Evolutionary conservation across 2,888 invertebrate genomes (phyloP).

Genomic region (Meloe dianella): DNA sequence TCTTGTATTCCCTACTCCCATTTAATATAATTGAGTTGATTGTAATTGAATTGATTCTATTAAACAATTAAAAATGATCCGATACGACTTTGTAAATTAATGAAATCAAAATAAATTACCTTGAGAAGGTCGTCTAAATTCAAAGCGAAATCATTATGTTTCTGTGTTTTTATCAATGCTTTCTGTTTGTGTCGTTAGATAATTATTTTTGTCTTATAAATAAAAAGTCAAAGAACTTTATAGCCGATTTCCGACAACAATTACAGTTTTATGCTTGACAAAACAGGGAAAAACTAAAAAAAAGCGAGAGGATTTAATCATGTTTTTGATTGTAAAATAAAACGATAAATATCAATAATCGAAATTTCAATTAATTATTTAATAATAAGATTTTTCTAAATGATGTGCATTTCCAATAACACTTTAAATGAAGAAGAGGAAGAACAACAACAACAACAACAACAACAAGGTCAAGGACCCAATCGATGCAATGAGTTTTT

Average conservation of each 20-base stretch:
- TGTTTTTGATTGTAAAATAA: background rate
- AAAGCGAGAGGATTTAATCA: background rate
- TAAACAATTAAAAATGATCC: background rate
- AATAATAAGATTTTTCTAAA: background rate
- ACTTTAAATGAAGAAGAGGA: background rate
- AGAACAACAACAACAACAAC: background rate
- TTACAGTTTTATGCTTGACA: conserved; percentile 5
- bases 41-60: background rate
- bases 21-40: background rate
- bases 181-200: background rate
- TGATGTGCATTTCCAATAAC: background rate
- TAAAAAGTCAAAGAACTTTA: conserved; percentile 14
- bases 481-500: conserved; percentile 13
- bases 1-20: too few relatives aligned
- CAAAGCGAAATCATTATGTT: too few relatives aligned
- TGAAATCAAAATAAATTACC: background rate
- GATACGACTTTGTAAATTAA: background rate
- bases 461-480: conserved; percentile 18
- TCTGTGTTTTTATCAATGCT: background rate
- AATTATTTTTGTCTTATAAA: too few relatives aligned
- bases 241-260: background rate
- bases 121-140: conserved; percentile 19
- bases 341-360: background rate
- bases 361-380: background rate
- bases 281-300: background rate